These are phyloP conservation scores for Solenodon paradoxus DNA, from an alignment of 2,113 vertebrate species.

Conservation along the genomic window DNA sequence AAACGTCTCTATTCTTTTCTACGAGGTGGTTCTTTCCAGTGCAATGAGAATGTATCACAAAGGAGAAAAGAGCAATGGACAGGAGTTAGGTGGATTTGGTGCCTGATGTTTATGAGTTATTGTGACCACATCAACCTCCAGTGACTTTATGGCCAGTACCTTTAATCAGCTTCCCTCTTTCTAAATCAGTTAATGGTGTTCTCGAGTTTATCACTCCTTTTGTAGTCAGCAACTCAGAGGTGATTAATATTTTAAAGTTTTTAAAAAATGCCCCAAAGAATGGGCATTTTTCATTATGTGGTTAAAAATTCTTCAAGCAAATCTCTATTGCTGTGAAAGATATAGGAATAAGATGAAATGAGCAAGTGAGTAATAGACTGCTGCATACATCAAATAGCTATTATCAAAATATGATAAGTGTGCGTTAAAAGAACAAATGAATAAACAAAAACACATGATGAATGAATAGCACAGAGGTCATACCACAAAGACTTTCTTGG, in stretches of 20 bases:
- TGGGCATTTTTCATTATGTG: slow-evolving; percentile 45
- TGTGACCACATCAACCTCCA: slow-evolving; percentile 29
- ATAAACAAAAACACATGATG: neutral
- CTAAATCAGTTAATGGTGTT: slow-evolving; percentile 65
- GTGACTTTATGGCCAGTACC: neutral
- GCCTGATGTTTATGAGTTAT: slow-evolving; percentile 41
- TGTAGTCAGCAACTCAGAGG: slow-evolving; percentile 42
- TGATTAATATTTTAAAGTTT: slow-evolving; percentile 27
- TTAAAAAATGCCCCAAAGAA: slow-evolving; percentile 50
- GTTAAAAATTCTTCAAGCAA: neutral
- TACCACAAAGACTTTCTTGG: neutral
- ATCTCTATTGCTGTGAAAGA: neutral
- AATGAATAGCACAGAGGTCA: neutral
- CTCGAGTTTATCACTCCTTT: slow-evolving; percentile 56
- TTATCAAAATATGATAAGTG: neutral
- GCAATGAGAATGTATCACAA: slow-evolving; percentile 52
- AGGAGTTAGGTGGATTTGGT: slow-evolving; percentile 24
- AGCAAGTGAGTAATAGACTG: neutral
- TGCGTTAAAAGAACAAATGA: neutral
- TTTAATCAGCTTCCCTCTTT: slow-evolving; percentile 63
- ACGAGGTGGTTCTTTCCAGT: slow-evolving; percentile 60
- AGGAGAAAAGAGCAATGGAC: slow-evolving; percentile 61
- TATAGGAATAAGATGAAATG: neutral
- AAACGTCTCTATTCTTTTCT: slow-evolving; percentile 53
- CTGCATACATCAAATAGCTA: neutral